Base-by-base conservation (phyloP, 1,140 invertebrate genomes). In the Dinoponera quadriceps region DNA sequence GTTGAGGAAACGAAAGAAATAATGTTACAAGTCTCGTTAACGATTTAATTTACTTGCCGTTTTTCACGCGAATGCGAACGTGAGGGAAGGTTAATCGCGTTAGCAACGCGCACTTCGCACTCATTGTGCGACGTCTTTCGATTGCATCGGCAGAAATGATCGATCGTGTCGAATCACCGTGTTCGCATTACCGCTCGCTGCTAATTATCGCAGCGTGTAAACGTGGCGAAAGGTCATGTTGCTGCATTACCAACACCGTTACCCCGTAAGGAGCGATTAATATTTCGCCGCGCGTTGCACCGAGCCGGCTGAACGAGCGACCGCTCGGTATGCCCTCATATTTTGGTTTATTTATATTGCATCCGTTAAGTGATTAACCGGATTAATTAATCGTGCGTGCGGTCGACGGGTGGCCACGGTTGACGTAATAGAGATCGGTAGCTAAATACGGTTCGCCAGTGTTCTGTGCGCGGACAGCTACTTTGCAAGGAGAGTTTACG, bases 311-410 rank as follows among this genome's bases (percentile, higher is more conserved):
- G 11, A 44, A 44, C 22, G 51, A 13, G 13, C 33, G 5, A 44
- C 27, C 22, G 65, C n/a, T n/a, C 7, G 65, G 51, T 71, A 59
- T n/a, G 44, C 65, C 29, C 1, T 22, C 29, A 9, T 20, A 44
- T 57, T 69, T 78, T 27, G 22, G 65, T 33, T 80, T 71, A 80
- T 80, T 80, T 71, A 71, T 71, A 66, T 62, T 27, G n/a, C 54
- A 57, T 69, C 54, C 57, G 75, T 69, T 80, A 80, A 80, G 65
- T 80, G n/a, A 71, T 57, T 44, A 65, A 48, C 5, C 33, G 69
- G 65, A 71, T 80, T 69, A 80, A 80, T 80, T 71, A 78, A 80
- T 69, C 51, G 22, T 71, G 29, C 20, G 49, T 71, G 65, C 38
- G 65, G 74, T 77, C 62, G 22, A 29, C 49, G 48, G 9, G n/a